Base-by-base conservation (phyloP, 2,888 invertebrate species). In the Drosophila buzzatii region DNA sequence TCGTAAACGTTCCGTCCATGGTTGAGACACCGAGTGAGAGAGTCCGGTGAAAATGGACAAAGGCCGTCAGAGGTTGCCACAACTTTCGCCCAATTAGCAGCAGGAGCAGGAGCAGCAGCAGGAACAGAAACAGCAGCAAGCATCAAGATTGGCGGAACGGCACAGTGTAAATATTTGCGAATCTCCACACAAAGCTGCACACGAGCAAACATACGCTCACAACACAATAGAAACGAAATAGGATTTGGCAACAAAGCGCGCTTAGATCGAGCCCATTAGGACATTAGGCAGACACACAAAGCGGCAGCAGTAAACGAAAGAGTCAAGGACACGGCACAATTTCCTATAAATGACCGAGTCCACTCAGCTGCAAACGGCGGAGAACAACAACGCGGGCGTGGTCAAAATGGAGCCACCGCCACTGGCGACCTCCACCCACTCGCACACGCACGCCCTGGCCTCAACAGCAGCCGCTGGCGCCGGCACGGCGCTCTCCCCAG, bases 331-430 rank as follows among this genome's bases (percentile, higher is more conserved):
- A 61, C 53, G 52, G 55, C 45, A 61, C 16, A 63, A 60, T 73
- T 65, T 81, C 61, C 81, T 64, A 89, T 87, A 88, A 93, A 93
- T 93, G 93, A 93, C 93, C 92, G 93, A 93, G 87, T 93, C 93
- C 91, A 93, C 93, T 77, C 92, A 93, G 91, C 83, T 93, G 77
- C 93, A 93, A 90, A 91, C 93, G 89, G 91, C 92, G 86, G 93
- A 93, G 85, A 93, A 93, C 79, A 93, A 93, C 85, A 93, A 93
- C 89, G 91, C 92, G 91, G 92, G 92, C 87, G 92, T 92, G 91
- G 92, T 91, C 79, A 93, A 93, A 92, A 93, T 93, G 93, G 93
- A 93, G 85, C 93, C 92, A 92, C 93, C 93, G 93, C 92, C 93
- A 93, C 86, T 92, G 79, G 82, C 93, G 92, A 94, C 93, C 91